These are phyloP conservation scores for Lepidocyrtoides sp. DNA, from an alignment of 2,888 invertebrate species.

Conservation along the genomic window DNA sequence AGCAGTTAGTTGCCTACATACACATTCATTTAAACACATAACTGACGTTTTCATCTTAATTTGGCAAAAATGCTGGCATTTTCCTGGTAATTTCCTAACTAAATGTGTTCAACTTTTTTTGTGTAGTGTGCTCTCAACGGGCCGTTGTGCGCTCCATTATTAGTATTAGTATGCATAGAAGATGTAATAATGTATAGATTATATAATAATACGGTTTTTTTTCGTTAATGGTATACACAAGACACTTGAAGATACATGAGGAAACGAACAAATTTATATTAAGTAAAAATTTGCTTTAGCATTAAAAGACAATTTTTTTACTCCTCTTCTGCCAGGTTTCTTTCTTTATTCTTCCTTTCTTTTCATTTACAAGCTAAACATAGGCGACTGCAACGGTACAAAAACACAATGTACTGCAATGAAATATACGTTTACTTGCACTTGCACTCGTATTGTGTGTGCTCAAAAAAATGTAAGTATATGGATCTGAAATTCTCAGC, in stretches of 20 bases:
- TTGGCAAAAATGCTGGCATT: constrained; percentile 75
- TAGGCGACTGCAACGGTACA: too few relatives aligned
- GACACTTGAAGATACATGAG: background rate
- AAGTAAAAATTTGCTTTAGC: constrained; percentile 67
- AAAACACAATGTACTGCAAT: too few relatives aligned
- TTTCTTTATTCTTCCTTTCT: constrained; percentile 10
- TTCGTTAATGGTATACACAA: background rate
- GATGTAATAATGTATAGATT: background rate
- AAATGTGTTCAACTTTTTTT: constrained; percentile 39
- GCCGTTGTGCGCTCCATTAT: background rate
- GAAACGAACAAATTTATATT: constrained; percentile 52
- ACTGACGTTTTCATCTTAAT: constrained; percentile 73
- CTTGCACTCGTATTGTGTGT: too few relatives aligned
- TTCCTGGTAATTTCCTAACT: constrained; percentile 65
- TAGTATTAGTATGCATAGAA: background rate
- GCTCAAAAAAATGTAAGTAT: background rate
- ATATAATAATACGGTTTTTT: background rate
- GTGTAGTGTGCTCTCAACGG: background rate
- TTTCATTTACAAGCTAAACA: too few relatives aligned
- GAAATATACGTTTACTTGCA: background rate
- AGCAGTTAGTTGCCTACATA: background rate
- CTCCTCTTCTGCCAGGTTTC: constrained; percentile 42
- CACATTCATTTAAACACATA: constrained; percentile 34
- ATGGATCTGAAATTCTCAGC: background rate
- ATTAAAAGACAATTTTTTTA: constrained; percentile 67